A percentile compares a stretch with the other conserved stretches of the same genome.
phyloP scores from a whole-genome alignment of 1,140 invertebrate genomes.

The Drosophila pseudoobscura region DNA sequence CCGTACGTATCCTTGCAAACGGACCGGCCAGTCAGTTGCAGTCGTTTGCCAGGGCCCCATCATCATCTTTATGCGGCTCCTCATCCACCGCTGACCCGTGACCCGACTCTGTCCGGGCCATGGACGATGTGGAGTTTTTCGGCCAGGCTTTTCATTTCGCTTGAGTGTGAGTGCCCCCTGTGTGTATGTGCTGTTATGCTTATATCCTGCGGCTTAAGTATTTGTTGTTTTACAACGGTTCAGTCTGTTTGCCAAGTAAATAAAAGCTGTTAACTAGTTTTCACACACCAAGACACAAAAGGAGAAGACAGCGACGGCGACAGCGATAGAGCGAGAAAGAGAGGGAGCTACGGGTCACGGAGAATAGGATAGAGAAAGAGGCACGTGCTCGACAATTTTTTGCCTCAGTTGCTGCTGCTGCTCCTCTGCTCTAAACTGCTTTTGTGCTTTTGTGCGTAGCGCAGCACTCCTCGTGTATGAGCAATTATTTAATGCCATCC shows the following conservation, averaged over 20 bases:
- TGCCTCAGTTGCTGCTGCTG: conserved; percentile 20
- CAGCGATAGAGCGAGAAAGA: not conserved
- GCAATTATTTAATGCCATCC: conserved; percentile 69
- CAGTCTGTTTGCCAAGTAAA: conserved; percentile 70
- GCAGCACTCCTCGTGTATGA: conserved; percentile 49
- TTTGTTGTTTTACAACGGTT: conserved; percentile 65
- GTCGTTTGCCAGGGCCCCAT: conserved; percentile 7
- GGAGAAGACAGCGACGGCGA: not conserved
- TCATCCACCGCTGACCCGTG: conserved; percentile 19
- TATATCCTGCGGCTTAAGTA: conserved; percentile 67
- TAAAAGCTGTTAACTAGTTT: conserved; percentile 76
- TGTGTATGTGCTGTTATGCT: conserved; percentile 38
- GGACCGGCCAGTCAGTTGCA: conserved; percentile 38
- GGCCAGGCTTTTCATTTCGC: conserved; percentile 27
- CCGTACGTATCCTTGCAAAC: no score
- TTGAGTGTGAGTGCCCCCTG: not conserved
- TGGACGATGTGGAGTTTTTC: conserved; percentile 37
- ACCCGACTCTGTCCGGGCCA: conserved; percentile 9
- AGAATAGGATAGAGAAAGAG: not conserved
- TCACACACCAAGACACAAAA: conserved; percentile 40
- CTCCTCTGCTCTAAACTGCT: conserved; percentile 8
- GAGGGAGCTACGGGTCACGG: not conserved
- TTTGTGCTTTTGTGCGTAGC: conserved; percentile 54
- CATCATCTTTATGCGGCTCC: no score
- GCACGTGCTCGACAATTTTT: conserved; percentile 41